These are phyloP conservation scores for Caenorhabditis briggsae DNA, from an alignment of 1,140 invertebrate species.

Conservation along the genomic window DNA sequence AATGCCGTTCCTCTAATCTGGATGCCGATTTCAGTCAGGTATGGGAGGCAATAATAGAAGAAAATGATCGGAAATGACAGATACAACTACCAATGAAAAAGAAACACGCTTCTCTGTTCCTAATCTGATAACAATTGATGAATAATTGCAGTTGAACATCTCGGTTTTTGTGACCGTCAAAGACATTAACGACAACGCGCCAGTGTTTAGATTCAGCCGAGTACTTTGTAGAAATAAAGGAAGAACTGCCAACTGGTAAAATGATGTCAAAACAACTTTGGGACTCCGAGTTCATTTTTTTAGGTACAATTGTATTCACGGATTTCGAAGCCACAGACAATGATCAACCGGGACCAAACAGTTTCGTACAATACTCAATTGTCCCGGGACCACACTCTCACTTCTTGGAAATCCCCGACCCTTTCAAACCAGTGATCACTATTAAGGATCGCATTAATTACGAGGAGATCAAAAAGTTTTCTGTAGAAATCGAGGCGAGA, in stretches of 20 bases:
- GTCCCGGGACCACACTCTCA: conserved; percentile 60
- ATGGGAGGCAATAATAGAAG: background rate
- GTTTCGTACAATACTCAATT: conserved; percentile 86
- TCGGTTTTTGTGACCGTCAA: conserved; percentile 84
- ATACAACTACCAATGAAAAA: background rate
- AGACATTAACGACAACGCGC: conserved; percentile 93
- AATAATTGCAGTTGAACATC: conserved; percentile 69
- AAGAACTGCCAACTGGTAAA: conserved; percentile 61
- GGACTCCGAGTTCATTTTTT: background rate
- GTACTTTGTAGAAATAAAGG: conserved; percentile 80
- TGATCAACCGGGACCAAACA: conserved; percentile 93
- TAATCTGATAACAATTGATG: conserved; percentile 62
- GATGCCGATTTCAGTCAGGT: conserved; percentile 63
- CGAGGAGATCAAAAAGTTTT: conserved; percentile 66
- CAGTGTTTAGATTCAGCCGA: conserved; percentile 89
- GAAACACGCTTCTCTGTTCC: conserved; percentile 5
- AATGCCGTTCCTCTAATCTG: conserved; percentile 65
- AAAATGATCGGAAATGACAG: conserved; percentile 34
- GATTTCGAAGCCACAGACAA: conserved; percentile 89
- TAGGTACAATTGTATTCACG: conserved; percentile 85
- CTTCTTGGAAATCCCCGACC: conserved; percentile 69
- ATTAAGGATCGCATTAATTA: conserved; percentile 70
- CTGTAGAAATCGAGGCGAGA: conserved; percentile 71
- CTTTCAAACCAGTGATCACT: conserved; percentile 65
- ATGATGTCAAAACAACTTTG: background rate